These are phyloP conservation scores for Dissostichus mawsoni DNA, from an alignment of 2,113 vertebrate species.

Conservation along the genomic window DNA sequence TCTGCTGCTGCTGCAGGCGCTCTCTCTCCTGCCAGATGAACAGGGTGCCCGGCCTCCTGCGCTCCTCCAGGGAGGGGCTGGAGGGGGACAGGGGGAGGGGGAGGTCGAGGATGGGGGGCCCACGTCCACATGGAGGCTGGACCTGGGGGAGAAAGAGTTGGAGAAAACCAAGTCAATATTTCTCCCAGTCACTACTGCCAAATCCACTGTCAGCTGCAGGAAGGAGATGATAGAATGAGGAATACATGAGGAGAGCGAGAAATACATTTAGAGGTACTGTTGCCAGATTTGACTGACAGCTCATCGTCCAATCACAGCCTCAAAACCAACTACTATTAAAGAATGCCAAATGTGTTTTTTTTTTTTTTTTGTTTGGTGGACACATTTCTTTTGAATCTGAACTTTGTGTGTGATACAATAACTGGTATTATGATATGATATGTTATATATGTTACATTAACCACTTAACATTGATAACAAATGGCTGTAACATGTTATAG, in stretches of 20 bases:
- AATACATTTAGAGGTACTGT: background rate
- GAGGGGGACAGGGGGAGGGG: constrained; percentile 59
- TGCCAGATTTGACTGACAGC: background rate
- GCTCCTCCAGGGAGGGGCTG: constrained; percentile 82
- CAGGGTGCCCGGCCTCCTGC: constrained; percentile 85
- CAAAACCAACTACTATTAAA: background rate
- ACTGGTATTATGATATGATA: no score
- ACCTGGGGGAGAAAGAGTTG: constrained; percentile 23
- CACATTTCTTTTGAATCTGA: no score
- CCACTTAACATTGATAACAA: no score
- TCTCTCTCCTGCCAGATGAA: constrained; percentile 92
- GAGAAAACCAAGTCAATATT: background rate
- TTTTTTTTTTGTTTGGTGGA: no score
- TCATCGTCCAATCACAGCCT: background rate
- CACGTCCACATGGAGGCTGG: constrained; percentile 55
- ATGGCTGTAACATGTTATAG: background rate
- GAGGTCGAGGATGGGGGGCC: background rate
- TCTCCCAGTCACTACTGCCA: no score
- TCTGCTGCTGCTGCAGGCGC: constrained; percentile 79
- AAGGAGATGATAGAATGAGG: no score
- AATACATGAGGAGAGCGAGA: background rate
- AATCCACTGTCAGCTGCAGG: no score
- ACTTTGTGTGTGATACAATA: no score
- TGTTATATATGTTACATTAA: no score
- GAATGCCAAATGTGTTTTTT: no score